These are phyloP conservation scores for Drosophila sucinea DNA, from an alignment of 1,140 invertebrate genomes.

Conservation along the genomic window DNA sequence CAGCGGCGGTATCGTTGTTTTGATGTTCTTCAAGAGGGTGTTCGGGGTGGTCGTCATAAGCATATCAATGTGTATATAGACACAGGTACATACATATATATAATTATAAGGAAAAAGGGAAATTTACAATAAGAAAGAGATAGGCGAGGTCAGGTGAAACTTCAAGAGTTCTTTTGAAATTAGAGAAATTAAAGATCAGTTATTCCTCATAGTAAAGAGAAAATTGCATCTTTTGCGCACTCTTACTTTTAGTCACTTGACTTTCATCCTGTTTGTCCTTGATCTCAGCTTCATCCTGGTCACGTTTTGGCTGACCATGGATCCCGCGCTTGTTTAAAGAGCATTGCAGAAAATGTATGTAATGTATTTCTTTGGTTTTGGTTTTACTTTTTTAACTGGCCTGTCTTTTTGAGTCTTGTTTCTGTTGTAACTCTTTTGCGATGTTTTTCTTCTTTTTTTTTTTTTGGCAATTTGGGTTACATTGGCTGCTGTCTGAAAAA, in stretches of 20 bases:
- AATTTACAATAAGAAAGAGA: not conserved
- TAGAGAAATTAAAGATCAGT: no score
- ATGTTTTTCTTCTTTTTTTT: constrained; percentile 42
- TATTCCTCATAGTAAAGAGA: no score
- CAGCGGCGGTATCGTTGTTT: constrained; percentile 49
- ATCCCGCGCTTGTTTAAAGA: not conserved
- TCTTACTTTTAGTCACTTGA: not conserved
- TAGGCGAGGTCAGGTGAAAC: not conserved
- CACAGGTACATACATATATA: constrained; percentile 13
- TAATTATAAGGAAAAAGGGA: constrained; percentile 1
- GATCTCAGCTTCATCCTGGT: not conserved
- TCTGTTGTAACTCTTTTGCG: constrained; percentile 59
- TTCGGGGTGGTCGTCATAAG: constrained; percentile 49
- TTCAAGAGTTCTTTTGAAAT: not conserved
- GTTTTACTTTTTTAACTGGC: constrained; percentile 37
- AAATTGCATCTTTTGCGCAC: no score
- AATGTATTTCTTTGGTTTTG: constrained; percentile 24
- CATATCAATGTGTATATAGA: constrained; percentile 25
- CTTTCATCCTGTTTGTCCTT: not conserved
- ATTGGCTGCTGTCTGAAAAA: constrained; percentile 80
- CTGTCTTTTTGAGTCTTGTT: constrained; percentile 40
- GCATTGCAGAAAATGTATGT: not conserved
- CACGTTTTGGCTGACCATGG: not conserved
- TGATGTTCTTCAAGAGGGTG: constrained; percentile 51
- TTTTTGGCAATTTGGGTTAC: constrained; percentile 78